A percentile compares a stretch with the other conserved stretches of the same genome.
Evolutionary conservation across 2,888 invertebrate genomes (phyloP).

Genomic region (Yponomeuta evonymella): DNA sequence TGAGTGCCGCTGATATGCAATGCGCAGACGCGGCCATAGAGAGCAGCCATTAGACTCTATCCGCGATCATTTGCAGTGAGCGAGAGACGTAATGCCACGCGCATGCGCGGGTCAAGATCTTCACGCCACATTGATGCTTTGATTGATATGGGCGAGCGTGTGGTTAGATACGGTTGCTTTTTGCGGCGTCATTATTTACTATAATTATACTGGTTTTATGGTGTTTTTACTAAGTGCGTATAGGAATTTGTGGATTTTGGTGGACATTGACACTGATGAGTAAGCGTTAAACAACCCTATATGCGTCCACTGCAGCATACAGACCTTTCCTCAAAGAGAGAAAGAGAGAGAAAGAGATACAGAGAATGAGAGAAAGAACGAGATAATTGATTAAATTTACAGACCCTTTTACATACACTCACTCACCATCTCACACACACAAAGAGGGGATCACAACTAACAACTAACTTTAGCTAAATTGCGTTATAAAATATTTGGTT

Average conservation of each 20-base stretch:
- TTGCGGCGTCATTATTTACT: background rate
- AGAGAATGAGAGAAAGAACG: no score
- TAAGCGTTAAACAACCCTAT: no score
- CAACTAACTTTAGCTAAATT: no score
- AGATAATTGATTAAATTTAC: no score
- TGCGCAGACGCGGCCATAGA: conserved; percentile 13
- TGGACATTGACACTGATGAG: no score
- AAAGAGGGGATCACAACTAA: no score
- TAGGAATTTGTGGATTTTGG: background rate
- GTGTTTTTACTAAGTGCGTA: background rate
- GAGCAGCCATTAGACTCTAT: conserved; percentile 39
- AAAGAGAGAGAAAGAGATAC: no score
- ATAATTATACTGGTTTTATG: background rate
- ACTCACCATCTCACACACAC: no score
- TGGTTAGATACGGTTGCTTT: conserved; percentile 3
- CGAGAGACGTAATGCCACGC: conserved; percentile 31
- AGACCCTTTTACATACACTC: no score
- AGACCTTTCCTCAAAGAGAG: no score
- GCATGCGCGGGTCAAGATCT: conserved; percentile 31
- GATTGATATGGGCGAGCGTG: conserved; percentile 15
- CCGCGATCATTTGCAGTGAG: conserved; percentile 26
- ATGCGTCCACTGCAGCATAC: no score
- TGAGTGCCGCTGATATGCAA: conserved; percentile 16
- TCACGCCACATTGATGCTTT: conserved; percentile 19
- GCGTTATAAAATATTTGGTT: no score